Conservation (phyloP, 2,797 vertebrate genomes). For the Selene dorsalis region DNA sequence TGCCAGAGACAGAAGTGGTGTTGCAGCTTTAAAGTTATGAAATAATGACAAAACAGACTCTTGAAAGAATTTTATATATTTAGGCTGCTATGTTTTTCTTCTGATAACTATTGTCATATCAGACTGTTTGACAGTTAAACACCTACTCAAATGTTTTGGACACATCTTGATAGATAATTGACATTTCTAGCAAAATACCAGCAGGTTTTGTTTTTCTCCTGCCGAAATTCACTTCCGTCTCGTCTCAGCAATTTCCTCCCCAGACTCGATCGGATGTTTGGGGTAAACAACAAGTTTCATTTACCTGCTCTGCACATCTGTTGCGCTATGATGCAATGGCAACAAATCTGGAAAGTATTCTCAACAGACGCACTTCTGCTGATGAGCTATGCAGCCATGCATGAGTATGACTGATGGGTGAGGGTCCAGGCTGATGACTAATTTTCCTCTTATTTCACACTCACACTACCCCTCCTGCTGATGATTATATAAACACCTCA, state of each 20-base stretch:
- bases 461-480: conserved; percentile 21
- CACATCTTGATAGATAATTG: not conserved
- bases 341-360: conserved; percentile 31
- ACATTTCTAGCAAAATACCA: not conserved
- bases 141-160: not conserved
- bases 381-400: conserved; percentile 37
- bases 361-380: conserved; percentile 24
- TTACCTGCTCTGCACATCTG: conserved; percentile 35
- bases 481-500: conserved; percentile 54
- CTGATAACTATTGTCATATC: not conserved
- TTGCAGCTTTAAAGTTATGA: too few relatives aligned
- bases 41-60: too few relatives aligned
- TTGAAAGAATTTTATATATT: too few relatives aligned
- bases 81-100: not conserved
- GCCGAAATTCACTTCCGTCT: not conserved
- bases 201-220: conserved; percentile 2
- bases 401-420: conserved; percentile 1
- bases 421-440: conserved; percentile 28
- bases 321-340: not conserved
- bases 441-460: conserved; percentile 37
- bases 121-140: not conserved
- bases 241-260: conserved; percentile 23
- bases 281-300: conserved; percentile 36
- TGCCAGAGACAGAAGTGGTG: too few relatives aligned
- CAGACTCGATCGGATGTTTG: not conserved